Percentiles rank a stretch among this genome's conserved stretches.
Conservation (phyloP, 2,888 invertebrate species). For the Pammene fasciana region DNA sequence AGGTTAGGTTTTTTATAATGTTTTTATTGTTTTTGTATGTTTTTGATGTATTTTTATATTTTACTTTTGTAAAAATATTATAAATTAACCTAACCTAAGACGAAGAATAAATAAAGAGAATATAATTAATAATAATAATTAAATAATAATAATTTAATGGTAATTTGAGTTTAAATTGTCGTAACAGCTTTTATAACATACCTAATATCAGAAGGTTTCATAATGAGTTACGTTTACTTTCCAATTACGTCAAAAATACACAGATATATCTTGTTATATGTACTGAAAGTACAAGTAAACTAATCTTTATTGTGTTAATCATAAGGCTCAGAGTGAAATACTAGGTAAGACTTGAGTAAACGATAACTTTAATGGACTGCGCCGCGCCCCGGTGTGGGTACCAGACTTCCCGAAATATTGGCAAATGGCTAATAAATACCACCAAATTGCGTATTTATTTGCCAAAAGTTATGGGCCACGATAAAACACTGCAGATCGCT, state of each 20-base stretch:
- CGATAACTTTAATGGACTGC: constrained; percentile 32
- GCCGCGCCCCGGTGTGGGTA: constrained; percentile 38
- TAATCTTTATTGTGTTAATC: not conserved
- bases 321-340: constrained; percentile 6
- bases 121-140: too few species aligned
- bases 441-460: constrained; percentile 68
- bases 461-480: constrained; percentile 67
- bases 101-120: too few species aligned
- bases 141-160: too few species aligned
- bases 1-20: too few species aligned
- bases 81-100: too few species aligned
- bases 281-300: not conserved
- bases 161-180: constrained; percentile 8
- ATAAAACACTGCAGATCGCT: constrained; percentile 63
- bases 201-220: constrained; percentile 2
- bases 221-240: constrained; percentile 30
- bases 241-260: constrained; percentile 14
- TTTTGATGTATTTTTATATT: too few species aligned
- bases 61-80: too few species aligned
- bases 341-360: constrained; percentile 7
- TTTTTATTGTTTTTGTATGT: too few species aligned
- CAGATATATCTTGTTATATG: not conserved
- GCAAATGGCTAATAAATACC: constrained; percentile 63
- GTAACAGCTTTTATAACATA: constrained; percentile 6
- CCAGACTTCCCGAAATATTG: constrained; percentile 44